Percentiles rank a stretch among this genome's conserved stretches.
phyloP scores from a whole-genome alignment of 2,888 invertebrate genomes.

The Pimpla rufipes region DNA sequence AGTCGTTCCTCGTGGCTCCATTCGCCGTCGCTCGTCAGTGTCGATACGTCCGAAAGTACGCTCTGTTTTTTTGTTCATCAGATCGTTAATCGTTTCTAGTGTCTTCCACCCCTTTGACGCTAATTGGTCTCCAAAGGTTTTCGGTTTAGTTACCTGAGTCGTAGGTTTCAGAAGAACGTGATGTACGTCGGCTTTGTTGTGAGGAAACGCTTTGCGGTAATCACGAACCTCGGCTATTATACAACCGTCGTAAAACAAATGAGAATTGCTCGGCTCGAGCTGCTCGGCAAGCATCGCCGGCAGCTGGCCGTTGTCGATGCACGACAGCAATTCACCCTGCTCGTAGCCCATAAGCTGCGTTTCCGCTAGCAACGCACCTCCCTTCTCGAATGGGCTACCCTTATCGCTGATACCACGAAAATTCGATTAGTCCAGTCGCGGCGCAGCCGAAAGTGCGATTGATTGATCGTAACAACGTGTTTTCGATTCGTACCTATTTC shows the following conservation, averaged over 20 bases:
- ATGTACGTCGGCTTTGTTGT: conserved; percentile 92
- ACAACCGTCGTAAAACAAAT: conserved; percentile 96
- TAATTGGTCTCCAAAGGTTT: neutral
- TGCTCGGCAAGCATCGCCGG: conserved; percentile 95
- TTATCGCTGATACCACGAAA: conserved; percentile 78
- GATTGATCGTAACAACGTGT: neutral
- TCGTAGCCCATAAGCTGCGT: conserved; percentile 95
- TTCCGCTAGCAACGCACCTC: conserved; percentile 89
- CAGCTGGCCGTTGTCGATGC: conserved; percentile 96
- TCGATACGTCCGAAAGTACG: conserved; percentile 84
- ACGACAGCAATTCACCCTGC: conserved; percentile 94
- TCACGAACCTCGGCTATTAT: conserved; percentile 96
- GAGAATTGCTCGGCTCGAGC: conserved; percentile 93
- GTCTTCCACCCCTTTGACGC: neutral
- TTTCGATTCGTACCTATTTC: conserved; percentile 86
- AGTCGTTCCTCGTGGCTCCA: conserved; percentile 93
- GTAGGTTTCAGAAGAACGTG: conserved; percentile 95
- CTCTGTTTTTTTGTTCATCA: conserved; percentile 72
- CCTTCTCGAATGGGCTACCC: conserved; percentile 87
- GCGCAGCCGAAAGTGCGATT: neutral
- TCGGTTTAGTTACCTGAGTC: conserved; percentile 89
- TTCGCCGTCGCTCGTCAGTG: conserved; percentile 83
- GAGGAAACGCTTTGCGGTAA: conserved; percentile 93
- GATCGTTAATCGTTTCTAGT: neutral
- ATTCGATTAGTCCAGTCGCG: conserved; percentile 84